A percentile compares a stretch with the other conserved stretches of the same genome.
These are phyloP conservation scores for Drosophila tsacasi DNA, from an alignment of 1,140 invertebrate species.

Conservation along the genomic window DNA sequence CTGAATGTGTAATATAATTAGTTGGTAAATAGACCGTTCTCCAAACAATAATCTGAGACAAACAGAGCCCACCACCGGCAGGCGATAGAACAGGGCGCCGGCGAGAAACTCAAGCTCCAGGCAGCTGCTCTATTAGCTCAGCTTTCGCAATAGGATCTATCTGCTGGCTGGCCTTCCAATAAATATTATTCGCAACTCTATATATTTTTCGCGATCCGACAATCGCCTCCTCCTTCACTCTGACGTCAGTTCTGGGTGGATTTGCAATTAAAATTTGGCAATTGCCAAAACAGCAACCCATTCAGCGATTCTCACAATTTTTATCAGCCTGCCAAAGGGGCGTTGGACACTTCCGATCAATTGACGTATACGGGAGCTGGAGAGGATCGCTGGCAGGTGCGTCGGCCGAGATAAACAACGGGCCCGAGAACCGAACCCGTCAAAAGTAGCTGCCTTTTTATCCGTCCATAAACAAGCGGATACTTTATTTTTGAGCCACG, in stretches of 20 bases:
- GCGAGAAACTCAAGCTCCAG: constrained; percentile 11
- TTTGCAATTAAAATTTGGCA: constrained; percentile 77
- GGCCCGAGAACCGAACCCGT: constrained; percentile 7
- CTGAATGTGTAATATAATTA: constrained; percentile 46
- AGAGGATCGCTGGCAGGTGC: constrained; percentile 51
- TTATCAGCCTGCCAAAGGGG: constrained; percentile 59
- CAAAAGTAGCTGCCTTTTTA: constrained; percentile 40
- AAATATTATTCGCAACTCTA: constrained; percentile 27
- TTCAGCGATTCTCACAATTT: constrained; percentile 48
- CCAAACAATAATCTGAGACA: constrained; percentile 59
- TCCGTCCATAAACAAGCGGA: constrained; percentile 29
- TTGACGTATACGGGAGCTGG: constrained; percentile 63
- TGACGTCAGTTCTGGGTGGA: constrained; percentile 64
- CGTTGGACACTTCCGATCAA: constrained; percentile 77
- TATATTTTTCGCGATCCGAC: constrained; percentile 1
- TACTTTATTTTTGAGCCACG: constrained; percentile 32
- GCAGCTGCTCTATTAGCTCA: constrained; percentile 26
- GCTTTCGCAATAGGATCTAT: constrained; percentile 28
- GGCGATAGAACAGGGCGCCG: constrained; percentile 29
- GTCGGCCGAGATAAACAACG: constrained; percentile 65
- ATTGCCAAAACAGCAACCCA: constrained; percentile 60
- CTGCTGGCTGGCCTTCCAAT: constrained; percentile 7
- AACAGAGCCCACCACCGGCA: constrained; percentile 33
- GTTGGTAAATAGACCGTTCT: constrained; percentile 34
- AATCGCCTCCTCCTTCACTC: constrained; percentile 16